A percentile compares a stretch with the other conserved stretches of the same genome.
These are phyloP conservation scores for Coryphaenoides rupestris DNA, from an alignment of 2,113 vertebrate species.

Conservation along the genomic window DNA sequence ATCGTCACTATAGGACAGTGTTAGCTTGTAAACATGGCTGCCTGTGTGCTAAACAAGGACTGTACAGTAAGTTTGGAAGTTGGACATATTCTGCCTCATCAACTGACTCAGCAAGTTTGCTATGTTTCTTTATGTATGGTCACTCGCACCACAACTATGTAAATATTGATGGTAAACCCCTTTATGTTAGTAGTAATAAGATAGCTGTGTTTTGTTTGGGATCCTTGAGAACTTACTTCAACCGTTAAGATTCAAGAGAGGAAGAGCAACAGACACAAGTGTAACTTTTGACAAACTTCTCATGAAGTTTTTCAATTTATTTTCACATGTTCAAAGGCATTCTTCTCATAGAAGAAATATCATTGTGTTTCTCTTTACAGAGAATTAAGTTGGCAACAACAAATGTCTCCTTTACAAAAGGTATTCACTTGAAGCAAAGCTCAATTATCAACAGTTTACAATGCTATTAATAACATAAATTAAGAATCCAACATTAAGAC, in stretches of 20 bases:
- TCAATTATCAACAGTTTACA: conserved; percentile 17
- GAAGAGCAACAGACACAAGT: not conserved
- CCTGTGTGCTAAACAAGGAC: too few species aligned
- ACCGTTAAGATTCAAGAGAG: not conserved
- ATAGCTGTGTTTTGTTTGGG: not conserved
- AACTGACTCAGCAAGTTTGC: too few species aligned
- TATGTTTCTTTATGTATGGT: too few species aligned
- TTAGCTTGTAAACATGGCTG: too few species aligned
- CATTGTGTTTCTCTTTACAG: conserved; percentile 23
- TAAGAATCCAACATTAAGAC: too few species aligned
- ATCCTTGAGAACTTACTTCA: too few species aligned
- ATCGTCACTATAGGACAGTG: too few species aligned
- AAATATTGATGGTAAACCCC: too few species aligned
- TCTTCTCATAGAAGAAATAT: conserved; percentile 56
- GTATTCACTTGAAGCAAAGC: conserved; percentile 41
- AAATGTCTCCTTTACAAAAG: conserved; percentile 57
- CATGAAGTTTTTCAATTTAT: conserved; percentile 55
- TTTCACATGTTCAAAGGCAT: conserved; percentile 38
- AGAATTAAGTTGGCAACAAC: conserved; percentile 19
- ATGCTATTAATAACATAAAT: conserved; percentile 15
- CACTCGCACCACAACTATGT: too few species aligned
- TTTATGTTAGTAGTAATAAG: too few species aligned
- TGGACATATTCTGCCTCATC: too few species aligned
- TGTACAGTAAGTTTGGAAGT: too few species aligned
- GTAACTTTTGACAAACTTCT: conserved; percentile 51